phyloP scores from a whole-genome alignment of 2,888 invertebrate genomes.

The Petrophora chlorosata region DNA sequence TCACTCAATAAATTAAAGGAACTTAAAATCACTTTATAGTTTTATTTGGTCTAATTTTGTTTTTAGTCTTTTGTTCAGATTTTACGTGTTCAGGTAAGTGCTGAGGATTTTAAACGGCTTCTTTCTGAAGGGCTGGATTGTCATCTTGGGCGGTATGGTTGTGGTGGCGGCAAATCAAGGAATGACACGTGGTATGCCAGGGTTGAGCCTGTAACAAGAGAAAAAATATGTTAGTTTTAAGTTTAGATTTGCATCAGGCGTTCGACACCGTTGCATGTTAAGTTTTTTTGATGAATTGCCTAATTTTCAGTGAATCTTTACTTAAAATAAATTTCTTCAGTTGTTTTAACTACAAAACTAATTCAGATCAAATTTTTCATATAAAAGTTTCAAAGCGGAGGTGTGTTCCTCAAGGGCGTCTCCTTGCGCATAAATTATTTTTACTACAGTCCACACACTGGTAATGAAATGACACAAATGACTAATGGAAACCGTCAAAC shows the following conservation, averaged over 20 bases:
- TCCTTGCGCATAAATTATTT: constrained; percentile 10
- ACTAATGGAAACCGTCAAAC: constrained; percentile 4
- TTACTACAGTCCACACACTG: not conserved
- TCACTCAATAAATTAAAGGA: constrained; percentile 67
- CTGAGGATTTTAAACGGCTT: constrained; percentile 66
- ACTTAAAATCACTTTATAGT: constrained; percentile 45
- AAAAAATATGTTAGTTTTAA: constrained; percentile 28
- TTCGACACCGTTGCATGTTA: constrained; percentile 10
- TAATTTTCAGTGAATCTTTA: not conserved
- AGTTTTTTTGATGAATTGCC: too few relatives aligned
- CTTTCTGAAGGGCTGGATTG: constrained; percentile 59
- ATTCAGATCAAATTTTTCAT: not conserved
- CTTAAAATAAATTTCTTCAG: not conserved
- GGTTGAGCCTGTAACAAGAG: constrained; percentile 63
- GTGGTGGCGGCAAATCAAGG: constrained; percentile 35
- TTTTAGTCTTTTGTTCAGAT: constrained; percentile 25
- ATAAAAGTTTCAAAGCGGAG: not conserved
- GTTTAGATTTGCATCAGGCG: constrained; percentile 6
- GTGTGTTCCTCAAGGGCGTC: constrained; percentile 17
- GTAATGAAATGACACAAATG: constrained; percentile 6
- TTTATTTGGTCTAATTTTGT: constrained; percentile 39
- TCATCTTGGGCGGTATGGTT: constrained; percentile 66
- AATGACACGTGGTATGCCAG: constrained; percentile 51
- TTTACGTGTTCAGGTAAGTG: constrained; percentile 74
- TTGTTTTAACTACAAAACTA: not conserved